phyloP scores from a whole-genome alignment of 1,140 invertebrate genomes.

The Trichonephila clavata region DNA sequence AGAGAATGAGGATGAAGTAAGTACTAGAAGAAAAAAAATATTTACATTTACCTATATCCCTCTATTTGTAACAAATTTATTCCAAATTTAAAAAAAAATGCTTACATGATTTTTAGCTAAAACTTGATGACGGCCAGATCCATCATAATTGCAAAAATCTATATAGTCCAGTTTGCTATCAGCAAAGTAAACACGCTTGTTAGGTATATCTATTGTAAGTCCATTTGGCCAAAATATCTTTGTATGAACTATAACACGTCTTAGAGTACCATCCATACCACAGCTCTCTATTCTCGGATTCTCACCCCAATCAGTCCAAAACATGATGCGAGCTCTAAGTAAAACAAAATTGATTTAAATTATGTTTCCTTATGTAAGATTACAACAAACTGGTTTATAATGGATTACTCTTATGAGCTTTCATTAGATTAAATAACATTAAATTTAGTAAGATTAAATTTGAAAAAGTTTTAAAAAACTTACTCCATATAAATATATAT shows the following conservation, averaged over 20 bases:
- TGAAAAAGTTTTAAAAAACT: too few species aligned
- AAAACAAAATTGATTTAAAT: constrained; percentile 13
- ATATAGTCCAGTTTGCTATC: constrained; percentile 99
- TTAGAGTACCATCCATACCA: constrained; percentile 95
- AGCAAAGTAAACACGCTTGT: constrained; percentile 96
- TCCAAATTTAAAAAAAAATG: neutral
- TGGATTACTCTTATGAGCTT: too few species aligned
- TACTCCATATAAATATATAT: too few species aligned
- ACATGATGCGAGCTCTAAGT: constrained; percentile 88
- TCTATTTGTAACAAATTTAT: neutral
- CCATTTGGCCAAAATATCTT: constrained; percentile 99
- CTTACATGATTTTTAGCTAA: constrained; percentile 82
- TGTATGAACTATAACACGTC: constrained; percentile 93
- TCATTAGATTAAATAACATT: too few species aligned
- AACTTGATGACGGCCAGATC: constrained; percentile 90
- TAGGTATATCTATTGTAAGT: constrained; percentile 95
- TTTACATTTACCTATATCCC: neutral
- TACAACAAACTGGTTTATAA: too few species aligned
- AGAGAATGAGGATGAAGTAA: constrained; percentile 97
- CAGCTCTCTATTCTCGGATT: constrained; percentile 97
- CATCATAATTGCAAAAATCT: constrained; percentile 98
- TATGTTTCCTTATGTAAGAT: too few species aligned
- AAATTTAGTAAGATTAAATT: too few species aligned
- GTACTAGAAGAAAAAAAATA: constrained; percentile 85
- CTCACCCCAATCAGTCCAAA: constrained; percentile 99